A percentile compares a stretch with the other conserved stretches of the same genome.
Conservation (phyloP, 2,797 vertebrate genomes). For the Halcyon chelicuti region DNA sequence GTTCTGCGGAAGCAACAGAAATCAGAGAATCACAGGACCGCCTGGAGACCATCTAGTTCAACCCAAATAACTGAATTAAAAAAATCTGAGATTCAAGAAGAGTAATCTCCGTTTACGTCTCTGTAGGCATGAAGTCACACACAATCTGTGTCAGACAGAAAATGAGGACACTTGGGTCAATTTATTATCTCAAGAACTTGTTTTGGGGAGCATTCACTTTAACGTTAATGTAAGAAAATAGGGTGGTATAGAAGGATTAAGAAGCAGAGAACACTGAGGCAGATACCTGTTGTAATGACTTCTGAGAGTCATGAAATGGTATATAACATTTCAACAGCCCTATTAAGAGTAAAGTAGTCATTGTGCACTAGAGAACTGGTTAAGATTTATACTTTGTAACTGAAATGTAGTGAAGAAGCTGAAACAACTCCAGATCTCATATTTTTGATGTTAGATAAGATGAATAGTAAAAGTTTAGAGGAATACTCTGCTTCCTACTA, state of each 20-base stretch:
- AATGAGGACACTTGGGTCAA: not conserved
- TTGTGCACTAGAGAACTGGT: not conserved
- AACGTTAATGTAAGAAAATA: not conserved
- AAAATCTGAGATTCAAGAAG: not conserved
- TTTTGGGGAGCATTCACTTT: not conserved
- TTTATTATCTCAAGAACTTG: not conserved
- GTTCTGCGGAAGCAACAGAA: not conserved
- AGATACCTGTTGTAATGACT: not conserved
- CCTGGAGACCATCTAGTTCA: not conserved
- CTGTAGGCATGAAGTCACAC: not conserved
- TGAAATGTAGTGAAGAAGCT: not conserved
- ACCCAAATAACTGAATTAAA: not conserved
- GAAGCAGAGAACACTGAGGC: not conserved
- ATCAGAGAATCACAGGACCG: not conserved
- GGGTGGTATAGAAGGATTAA: not conserved
- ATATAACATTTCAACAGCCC: not conserved
- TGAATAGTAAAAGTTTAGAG: not conserved
- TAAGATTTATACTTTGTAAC: not conserved
- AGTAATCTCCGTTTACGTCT: not conserved
- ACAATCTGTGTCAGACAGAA: not conserved
- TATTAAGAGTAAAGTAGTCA: not conserved
- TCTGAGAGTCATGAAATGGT: not conserved
- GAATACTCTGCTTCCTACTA: not conserved
- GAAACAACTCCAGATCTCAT: not conserved
- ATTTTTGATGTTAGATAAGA: not conserved